Evolutionary conservation across 2,797 vertebrate genomes (phyloP).

Genomic region (Spinus pinus): DNA sequence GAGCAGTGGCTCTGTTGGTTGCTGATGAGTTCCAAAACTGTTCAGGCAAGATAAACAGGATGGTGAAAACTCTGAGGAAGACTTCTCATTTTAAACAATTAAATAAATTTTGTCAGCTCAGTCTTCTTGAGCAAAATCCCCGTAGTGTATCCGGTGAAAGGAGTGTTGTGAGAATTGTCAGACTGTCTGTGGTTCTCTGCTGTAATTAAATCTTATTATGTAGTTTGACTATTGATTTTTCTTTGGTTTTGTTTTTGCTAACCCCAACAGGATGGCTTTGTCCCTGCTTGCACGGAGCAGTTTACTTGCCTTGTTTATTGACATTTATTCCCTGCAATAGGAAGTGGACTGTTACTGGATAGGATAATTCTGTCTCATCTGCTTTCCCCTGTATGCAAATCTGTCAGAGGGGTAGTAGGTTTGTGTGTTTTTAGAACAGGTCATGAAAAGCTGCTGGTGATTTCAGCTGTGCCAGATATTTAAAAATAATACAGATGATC

Average conservation of each 20-base stretch:
- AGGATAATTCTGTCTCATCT: background rate
- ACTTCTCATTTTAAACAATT: background rate
- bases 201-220: slow-evolving; percentile 21
- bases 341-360: background rate
- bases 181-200: background rate
- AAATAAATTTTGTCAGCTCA: background rate
- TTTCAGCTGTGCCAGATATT: slow-evolving; percentile 20
- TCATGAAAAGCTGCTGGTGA: slow-evolving; percentile 17
- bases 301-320: slow-evolving; percentile 27
- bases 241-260: background rate
- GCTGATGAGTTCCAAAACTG: slow-evolving; percentile 38
- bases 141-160: background rate
- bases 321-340: background rate
- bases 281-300: background rate
- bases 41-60: slow-evolving; percentile 42
- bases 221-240: slow-evolving; percentile 25
- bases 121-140: background rate
- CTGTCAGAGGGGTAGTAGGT: slow-evolving; percentile 35
- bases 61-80: background rate
- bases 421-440: slow-evolving; percentile 53
- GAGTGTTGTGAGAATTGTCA: background rate
- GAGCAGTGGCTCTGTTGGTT: background rate
- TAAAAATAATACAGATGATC: slow-evolving; percentile 24
- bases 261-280: background rate
- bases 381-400: slow-evolving; percentile 5